phyloP scores from a whole-genome alignment of 2,888 invertebrate genomes.

The Catocala nupta region DNA sequence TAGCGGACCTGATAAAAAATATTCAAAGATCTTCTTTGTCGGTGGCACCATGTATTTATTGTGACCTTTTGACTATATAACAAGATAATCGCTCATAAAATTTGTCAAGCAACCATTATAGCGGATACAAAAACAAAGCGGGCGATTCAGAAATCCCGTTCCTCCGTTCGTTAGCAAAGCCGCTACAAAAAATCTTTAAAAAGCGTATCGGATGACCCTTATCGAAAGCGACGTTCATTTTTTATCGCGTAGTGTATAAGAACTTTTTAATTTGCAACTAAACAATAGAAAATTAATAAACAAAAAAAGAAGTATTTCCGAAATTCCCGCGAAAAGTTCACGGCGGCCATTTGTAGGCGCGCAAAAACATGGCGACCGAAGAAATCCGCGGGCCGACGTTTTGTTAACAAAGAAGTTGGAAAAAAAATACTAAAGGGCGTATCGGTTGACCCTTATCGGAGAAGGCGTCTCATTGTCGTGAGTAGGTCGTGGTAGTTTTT shows the following conservation, averaged over 20 bases:
- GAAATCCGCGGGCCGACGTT: constrained; percentile 31
- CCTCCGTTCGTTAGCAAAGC: constrained; percentile 6
- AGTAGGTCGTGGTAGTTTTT: constrained; percentile 55
- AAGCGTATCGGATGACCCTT: constrained; percentile 8
- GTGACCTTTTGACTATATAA: constrained; percentile 49
- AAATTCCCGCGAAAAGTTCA: constrained; percentile 27
- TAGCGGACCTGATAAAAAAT: neutral
- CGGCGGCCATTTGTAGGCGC: constrained; percentile 32
- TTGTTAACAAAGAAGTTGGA: constrained; percentile 35
- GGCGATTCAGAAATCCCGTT: neutral
- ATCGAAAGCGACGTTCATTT: constrained; percentile 2
- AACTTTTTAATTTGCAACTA: constrained; percentile 7
- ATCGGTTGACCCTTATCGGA: constrained; percentile 67
- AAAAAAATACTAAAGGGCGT: constrained; percentile 57
- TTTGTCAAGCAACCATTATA: constrained; percentile 4
- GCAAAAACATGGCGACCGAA: constrained; percentile 36
- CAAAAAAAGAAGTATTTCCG: constrained; percentile 3
- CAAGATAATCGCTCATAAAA: constrained; percentile 21
- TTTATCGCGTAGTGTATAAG: neutral
- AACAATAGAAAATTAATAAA: constrained; percentile 12
- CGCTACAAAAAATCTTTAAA: constrained; percentile 8
- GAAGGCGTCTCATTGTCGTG: constrained; percentile 53
- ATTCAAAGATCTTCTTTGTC: neutral
- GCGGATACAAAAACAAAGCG: constrained; percentile 7
- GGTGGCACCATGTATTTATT: constrained; percentile 20